Conservation (phyloP, 2,113 vertebrate species). For the Ptyas mucosa region DNA sequence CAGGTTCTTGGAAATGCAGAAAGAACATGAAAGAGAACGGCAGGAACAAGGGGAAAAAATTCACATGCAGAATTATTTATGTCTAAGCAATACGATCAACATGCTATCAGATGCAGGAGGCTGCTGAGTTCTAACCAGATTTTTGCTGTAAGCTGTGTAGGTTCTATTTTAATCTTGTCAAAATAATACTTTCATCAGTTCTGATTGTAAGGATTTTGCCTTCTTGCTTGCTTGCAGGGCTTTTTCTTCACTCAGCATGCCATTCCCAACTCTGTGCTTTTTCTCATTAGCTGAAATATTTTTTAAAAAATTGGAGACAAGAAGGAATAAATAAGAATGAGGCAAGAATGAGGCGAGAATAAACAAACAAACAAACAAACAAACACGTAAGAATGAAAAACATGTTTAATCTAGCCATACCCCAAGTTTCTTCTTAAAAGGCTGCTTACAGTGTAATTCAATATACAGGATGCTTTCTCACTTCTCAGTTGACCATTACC, state of each 20-base stretch:
- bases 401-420: neutral
- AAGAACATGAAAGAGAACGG: slow-evolving; percentile 35
- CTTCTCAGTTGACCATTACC: neutral
- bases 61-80: neutral
- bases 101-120: neutral
- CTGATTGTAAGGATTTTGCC: slow-evolving; percentile 46
- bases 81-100: slow-evolving; percentile 14
- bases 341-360: too few species aligned
- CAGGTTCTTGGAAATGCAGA: slow-evolving; percentile 18
- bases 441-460: neutral
- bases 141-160: slow-evolving; percentile 14
- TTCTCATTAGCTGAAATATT: slow-evolving; percentile 28
- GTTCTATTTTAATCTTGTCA: slow-evolving; percentile 41
- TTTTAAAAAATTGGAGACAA: neutral
- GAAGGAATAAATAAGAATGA: neutral
- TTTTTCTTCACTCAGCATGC: slow-evolving; percentile 4
- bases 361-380: too few species aligned
- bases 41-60: slow-evolving; percentile 39
- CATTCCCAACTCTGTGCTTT: slow-evolving; percentile 43
- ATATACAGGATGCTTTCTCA: neutral
- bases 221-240: slow-evolving; percentile 25
- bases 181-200: slow-evolving; percentile 48
- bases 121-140: neutral
- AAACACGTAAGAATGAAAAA: neutral
- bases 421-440: neutral